Percentiles rank a stretch among this genome's conserved stretches.
Evolutionary conservation across 2,888 invertebrate genomes (phyloP).

Genomic region (Rhagonycha lutea): DNA sequence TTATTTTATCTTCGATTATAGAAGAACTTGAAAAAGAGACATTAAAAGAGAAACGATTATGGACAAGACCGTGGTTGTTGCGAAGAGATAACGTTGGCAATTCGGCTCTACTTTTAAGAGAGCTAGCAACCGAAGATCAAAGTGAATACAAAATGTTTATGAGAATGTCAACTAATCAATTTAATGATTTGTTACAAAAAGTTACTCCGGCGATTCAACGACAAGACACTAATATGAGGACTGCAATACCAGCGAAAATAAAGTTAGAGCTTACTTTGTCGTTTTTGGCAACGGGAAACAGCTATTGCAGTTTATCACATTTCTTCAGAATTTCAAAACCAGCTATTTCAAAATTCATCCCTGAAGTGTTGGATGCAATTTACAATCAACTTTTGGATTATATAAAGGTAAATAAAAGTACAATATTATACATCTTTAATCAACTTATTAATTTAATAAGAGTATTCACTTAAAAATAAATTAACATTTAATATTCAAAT

Average conservation of each 20-base stretch:
- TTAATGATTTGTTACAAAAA: slow-evolving; percentile 2
- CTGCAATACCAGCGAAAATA: slow-evolving; percentile 40
- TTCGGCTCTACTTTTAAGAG: neutral
- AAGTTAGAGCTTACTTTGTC: slow-evolving; percentile 41
- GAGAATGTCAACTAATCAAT: slow-evolving; percentile 3
- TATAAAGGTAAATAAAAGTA: too few species aligned
- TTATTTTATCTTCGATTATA: too few species aligned
- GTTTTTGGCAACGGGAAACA: slow-evolving; percentile 41
- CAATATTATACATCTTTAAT: too few species aligned
- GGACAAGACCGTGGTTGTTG: neutral
- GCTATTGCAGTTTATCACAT: slow-evolving; percentile 35
- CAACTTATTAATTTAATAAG: too few species aligned
- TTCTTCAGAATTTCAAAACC: too few species aligned
- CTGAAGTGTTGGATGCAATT: too few species aligned
- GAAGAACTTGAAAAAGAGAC: too few species aligned
- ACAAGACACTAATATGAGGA: slow-evolving; percentile 37
- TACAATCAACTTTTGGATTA: too few species aligned
- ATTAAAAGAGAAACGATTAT: too few species aligned
- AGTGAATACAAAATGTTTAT: slow-evolving; percentile 1
- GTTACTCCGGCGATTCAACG: neutral
- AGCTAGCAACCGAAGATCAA: neutral
- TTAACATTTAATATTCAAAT: too few species aligned
- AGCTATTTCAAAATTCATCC: too few species aligned
- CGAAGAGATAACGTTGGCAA: neutral
- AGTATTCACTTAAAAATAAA: too few species aligned